Evolutionary conservation across 2,888 invertebrate genomes (phyloP), one percentile per base, ranked within the genome.

Genomic region (Adelphocoris suturalis): DNA sequence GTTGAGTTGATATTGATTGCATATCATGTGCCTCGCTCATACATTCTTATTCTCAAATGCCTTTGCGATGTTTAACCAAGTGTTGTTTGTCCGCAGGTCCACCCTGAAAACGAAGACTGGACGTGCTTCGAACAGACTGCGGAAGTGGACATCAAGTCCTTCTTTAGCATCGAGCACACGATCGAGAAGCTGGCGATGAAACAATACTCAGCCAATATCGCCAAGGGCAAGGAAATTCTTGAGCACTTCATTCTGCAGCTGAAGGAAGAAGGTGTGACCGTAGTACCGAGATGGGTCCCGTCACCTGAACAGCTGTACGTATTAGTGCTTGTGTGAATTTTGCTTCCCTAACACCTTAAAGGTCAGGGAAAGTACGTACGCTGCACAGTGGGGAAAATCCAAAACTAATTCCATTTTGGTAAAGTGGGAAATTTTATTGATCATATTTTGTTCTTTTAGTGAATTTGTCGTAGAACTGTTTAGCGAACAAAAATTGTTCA

Each of bases 151-250:
- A 98, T 99, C 85, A 98, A 97, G 93, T 98, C 97, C 92, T 99
- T 99, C 94, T 98, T 98, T 94, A 98, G 98, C 0, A 97, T 99
- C 92, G 99, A 99, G 94, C 96, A 96, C 93, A 97, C 97, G 0
- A 98, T 98, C 93, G 99, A 99, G 94, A 99, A 98, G 93, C 95
- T 99, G 92, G 97, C 98, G 84, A 98, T 98, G 96, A 98, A 98
- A 93, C 98, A 99, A 93, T 99, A 99, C 93, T 97, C 98, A 5
- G 95, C 96, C 81, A 98, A 97, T 93, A 96, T 98, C 92, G 95
- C 97, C 85, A 97, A 95, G 93, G 96, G 99, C 91, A 98, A 98
- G 93, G 98, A 99, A 94, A 97, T 99, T 89, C 97, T 99, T 92
- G 98, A 99, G 93, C 95, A 95, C 93, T 98, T 98, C 94, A 96